phyloP scores from a whole-genome alignment of 1,140 invertebrate species.

The Platorchestia sp. region DNA sequence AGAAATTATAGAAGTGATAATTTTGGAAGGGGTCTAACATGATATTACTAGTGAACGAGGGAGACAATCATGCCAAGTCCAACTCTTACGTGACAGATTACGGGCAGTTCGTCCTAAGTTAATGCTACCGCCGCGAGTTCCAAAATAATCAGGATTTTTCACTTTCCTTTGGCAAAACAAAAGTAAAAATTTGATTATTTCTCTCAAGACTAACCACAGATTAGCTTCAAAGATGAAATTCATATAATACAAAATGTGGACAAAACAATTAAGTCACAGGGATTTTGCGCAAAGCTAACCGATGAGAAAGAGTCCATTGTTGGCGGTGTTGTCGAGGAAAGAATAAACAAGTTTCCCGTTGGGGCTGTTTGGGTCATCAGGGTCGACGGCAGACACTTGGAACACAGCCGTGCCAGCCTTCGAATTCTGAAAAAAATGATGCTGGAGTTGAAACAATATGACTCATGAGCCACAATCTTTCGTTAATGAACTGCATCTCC shows the following conservation, averaged over 20 bases:
- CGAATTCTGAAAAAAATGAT: slow-evolving; percentile 75
- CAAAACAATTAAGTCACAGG: not conserved
- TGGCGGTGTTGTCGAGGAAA: slow-evolving; percentile 78
- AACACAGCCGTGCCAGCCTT: slow-evolving; percentile 82
- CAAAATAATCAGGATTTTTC: no score
- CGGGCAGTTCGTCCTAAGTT: no score
- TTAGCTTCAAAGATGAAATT: no score
- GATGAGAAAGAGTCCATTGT: slow-evolving; percentile 79
- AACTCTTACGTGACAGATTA: no score
- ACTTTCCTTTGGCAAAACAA: no score
- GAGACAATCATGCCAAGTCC: not conserved
- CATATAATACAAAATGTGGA: no score
- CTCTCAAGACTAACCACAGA: no score
- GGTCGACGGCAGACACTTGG: slow-evolving; percentile 83
- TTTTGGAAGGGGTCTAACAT: not conserved
- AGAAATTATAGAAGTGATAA: no score
- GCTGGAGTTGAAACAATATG: not conserved
- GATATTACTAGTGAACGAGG: not conserved
- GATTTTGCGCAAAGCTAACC: slow-evolving; percentile 70
- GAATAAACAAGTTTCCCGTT: slow-evolving; percentile 82
- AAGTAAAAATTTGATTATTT: no score
- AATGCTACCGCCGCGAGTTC: no score
- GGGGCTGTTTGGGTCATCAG: slow-evolving; percentile 81
- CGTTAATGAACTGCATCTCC: no score
- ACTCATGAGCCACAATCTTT: no score